Evolutionary conservation across 2,113 vertebrate species (phyloP).

Genomic region (Eclectus roratus): DNA sequence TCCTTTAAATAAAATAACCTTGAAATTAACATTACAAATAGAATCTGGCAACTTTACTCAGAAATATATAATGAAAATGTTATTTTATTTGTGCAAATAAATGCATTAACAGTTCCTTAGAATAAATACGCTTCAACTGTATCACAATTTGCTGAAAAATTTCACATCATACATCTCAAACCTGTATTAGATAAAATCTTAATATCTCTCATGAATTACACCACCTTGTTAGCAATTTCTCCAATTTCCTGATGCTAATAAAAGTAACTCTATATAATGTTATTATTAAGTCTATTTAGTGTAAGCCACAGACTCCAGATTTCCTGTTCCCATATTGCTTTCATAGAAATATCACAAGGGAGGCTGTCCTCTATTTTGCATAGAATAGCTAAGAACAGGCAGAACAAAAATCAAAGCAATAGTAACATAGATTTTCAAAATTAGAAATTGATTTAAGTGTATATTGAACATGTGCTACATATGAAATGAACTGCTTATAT

Average conservation of each 20-base stretch:
- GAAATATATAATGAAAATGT: background rate
- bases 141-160: background rate
- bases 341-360: background rate
- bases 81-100: background rate
- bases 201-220: background rate
- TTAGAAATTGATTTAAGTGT: background rate
- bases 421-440: background rate
- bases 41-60: background rate
- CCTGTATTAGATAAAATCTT: background rate
- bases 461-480: background rate
- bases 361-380: background rate
- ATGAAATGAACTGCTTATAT: background rate
- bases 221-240: background rate
- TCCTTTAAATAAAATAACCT: background rate
- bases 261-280: background rate
- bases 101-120: background rate
- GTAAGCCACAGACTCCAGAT: background rate
- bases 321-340: background rate
- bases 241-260: background rate
- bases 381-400: background rate
- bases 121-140: background rate
- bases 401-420: background rate
- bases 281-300: background rate
- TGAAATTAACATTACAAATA: background rate
- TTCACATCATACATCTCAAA: background rate